Evolutionary conservation across 2,797 vertebrate species (phyloP).

Genomic region (Microtus agrestis): DNA sequence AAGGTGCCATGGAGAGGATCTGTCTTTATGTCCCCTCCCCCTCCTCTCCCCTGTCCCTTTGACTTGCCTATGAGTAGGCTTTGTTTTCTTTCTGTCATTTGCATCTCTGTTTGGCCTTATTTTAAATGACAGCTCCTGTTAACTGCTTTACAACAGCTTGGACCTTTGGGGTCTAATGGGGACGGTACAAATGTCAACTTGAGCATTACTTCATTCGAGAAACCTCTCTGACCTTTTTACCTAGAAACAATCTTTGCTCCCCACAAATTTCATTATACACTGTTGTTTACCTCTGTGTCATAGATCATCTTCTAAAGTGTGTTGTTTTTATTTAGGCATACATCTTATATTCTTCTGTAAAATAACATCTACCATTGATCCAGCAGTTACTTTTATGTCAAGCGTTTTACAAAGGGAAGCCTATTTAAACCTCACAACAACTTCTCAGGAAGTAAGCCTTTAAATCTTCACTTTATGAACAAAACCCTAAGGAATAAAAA

Average conservation of each 20-base stretch:
- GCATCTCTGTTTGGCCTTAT: not conserved
- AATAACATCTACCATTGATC: not conserved
- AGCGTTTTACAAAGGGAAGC: not conserved
- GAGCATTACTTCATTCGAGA: constrained; percentile 35
- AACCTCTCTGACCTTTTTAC: constrained; percentile 32
- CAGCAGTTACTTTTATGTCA: not conserved
- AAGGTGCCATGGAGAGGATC: not conserved
- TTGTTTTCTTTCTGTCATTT: constrained; percentile 17
- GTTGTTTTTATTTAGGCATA: not conserved
- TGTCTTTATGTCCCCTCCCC: not conserved
- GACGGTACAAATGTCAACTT: not conserved
- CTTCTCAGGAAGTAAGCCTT: not conserved
- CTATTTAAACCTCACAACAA: not conserved
- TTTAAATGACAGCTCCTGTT: constrained; percentile 22
- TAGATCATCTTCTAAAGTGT: constrained; percentile 5
- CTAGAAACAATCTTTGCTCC: constrained; percentile 53
- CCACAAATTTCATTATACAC: not conserved
- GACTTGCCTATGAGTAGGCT: constrained; percentile 28
- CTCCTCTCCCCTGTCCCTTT: not conserved
- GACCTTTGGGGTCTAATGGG: not conserved
- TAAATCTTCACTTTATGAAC: constrained; percentile 30
- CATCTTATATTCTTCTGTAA: not conserved
- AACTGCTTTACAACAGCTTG: not conserved
- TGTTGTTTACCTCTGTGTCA: constrained; percentile 21
- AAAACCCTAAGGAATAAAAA: not conserved